These are phyloP conservation scores for Amblyopsis rosae DNA, from an alignment of 2,113 vertebrate genomes.

Conservation along the genomic window DNA sequence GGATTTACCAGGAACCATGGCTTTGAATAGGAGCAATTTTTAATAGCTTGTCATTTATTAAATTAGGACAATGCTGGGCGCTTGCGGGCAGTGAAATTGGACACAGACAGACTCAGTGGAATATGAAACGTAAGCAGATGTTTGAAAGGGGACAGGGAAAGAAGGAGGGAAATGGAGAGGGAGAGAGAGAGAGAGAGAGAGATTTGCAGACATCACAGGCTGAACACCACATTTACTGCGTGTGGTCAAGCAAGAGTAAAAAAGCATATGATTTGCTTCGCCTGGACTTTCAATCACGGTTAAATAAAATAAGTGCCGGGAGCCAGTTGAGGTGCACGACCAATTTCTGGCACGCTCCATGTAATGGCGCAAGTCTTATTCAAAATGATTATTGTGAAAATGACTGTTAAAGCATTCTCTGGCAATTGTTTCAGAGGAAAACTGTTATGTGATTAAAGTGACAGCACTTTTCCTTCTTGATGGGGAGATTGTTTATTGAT, in stretches of 20 bases:
- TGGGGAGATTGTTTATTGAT: conserved; percentile 45
- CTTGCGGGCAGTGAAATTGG: conserved; percentile 68
- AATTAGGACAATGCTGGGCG: conserved; percentile 72
- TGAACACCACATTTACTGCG: conserved; percentile 65
- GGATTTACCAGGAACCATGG: conserved; percentile 67
- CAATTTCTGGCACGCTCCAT: conserved; percentile 19
- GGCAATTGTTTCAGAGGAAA: conserved; percentile 57
- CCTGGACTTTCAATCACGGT: conserved; percentile 65
- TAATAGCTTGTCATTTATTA: conserved; percentile 77
- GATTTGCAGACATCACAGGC: conserved; percentile 52
- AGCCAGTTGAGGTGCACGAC: conserved; percentile 19
- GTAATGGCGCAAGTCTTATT: conserved; percentile 25
- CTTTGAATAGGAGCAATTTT: conserved; percentile 67
- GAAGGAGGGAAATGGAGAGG: conserved; percentile 4
- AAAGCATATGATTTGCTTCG: conserved; percentile 39
- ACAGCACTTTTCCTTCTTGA: conserved; percentile 46
- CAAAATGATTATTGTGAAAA: conserved; percentile 51
- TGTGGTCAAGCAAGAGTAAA: conserved; percentile 69
- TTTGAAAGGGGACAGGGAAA: conserved; percentile 39
- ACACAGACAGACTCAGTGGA: conserved; percentile 66
- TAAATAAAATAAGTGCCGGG: conserved; percentile 28
- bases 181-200: not conserved
- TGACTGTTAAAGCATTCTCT: conserved; percentile 27
- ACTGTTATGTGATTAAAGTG: conserved; percentile 54
- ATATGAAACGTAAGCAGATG: conserved; percentile 76